These are phyloP conservation scores for Drosophila aff. DNA, from an alignment of 1,140 invertebrate genomes.

Conservation along the genomic window DNA sequence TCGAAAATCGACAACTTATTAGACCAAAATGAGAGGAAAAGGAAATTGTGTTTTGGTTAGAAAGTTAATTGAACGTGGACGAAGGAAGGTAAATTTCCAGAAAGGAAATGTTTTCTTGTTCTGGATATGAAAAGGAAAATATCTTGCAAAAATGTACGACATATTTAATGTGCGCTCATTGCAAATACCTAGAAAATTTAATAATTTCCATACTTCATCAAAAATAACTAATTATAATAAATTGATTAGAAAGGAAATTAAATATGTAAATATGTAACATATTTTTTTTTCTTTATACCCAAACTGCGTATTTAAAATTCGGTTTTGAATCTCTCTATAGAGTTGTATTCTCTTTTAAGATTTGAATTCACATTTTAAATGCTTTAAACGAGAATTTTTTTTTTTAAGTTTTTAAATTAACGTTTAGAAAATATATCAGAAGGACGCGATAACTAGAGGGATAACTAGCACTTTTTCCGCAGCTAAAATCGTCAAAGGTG, in stretches of 20 bases:
- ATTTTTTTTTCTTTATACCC: too few species aligned
- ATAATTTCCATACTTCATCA: too few species aligned
- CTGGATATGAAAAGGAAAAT: not conserved
- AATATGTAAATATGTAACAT: too few species aligned
- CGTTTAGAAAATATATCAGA: not conserved
- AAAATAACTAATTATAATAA: too few species aligned
- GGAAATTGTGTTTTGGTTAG: slow-evolving; percentile 15
- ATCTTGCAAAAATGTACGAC: not conserved
- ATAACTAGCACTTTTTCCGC: not conserved
- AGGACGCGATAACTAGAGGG: not conserved
- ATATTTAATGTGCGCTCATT: not conserved
- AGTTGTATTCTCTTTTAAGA: too few species aligned
- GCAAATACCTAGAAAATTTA: not conserved
- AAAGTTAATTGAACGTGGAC: not conserved
- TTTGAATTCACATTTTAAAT: too few species aligned
- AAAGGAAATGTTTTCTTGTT: not conserved
- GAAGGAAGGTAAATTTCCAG: not conserved
- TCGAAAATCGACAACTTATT: slow-evolving; percentile 10
- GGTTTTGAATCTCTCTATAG: too few species aligned
- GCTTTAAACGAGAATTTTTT: too few species aligned
- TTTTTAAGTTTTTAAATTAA: too few species aligned
- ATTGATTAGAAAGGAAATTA: too few species aligned
- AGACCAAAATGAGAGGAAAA: not conserved
- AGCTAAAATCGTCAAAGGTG: slow-evolving; percentile 34
- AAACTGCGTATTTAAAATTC: too few species aligned